Evolutionary conservation across 30 jellyfish, hydroid and myxozoan species (phyloP).

Genomic region (Pelagia noctiluca): DNA sequence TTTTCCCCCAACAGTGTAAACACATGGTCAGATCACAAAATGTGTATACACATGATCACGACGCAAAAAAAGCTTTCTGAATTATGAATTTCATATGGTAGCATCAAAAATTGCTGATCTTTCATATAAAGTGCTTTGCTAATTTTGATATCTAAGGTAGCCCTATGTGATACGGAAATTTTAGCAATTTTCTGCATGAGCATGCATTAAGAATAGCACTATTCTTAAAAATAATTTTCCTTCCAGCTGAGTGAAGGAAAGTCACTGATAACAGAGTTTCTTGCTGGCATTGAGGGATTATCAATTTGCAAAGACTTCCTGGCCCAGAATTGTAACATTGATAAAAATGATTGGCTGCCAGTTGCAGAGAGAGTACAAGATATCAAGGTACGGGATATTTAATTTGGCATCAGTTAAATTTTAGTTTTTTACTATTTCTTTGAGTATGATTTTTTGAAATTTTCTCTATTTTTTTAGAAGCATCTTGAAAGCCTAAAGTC

Average conservation of each 20-base stretch:
- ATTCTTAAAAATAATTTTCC: no score
- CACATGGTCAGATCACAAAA: no score
- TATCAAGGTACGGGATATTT: slow-evolving; percentile 26
- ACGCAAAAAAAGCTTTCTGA: no score
- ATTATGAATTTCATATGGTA: no score
- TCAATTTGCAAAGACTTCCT: slow-evolving; percentile 33
- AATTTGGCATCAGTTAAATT: neutral
- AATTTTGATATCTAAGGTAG: no score
- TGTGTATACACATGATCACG: no score
- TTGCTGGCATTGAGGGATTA: slow-evolving; percentile 35
- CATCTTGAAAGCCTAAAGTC: slow-evolving; percentile 31
- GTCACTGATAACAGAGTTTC: slow-evolving; percentile 10
- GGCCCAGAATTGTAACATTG: slow-evolving; percentile 19
- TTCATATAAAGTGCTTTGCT: no score
- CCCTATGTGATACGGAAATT: no score
- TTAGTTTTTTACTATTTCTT: neutral
- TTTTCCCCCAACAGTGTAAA: no score
- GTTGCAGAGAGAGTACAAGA: slow-evolving; percentile 23
- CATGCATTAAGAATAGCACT: no score
- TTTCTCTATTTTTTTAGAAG: slow-evolving; percentile 16
- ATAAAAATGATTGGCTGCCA: slow-evolving; percentile 51
- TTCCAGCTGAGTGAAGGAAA: slow-evolving; percentile 1
- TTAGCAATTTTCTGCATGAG: no score
- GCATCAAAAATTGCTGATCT: no score
- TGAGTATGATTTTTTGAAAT: neutral